Evolutionary conservation across 2,113 vertebrate species (phyloP).

Genomic region (mouse (Mus musculus)): DNA sequence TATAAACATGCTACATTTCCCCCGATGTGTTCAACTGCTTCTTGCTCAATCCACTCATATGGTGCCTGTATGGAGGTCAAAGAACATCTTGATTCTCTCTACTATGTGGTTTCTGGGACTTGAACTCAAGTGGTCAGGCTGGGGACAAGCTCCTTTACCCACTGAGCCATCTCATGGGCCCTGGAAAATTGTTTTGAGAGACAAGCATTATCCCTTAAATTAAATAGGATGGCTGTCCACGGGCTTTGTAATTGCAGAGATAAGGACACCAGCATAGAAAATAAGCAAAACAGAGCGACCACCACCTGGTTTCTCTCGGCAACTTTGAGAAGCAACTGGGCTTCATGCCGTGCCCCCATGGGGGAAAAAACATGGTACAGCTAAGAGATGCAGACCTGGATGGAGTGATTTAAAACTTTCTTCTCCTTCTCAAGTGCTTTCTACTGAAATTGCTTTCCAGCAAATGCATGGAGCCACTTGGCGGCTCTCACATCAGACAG

Average conservation of each 20-base stretch:
- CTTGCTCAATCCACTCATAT: not conserved
- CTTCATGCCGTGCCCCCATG: not conserved
- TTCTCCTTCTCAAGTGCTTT: slow-evolving; percentile 72
- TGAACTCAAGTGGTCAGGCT: no score
- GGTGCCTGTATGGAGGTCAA: not conserved
- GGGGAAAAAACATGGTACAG: not conserved
- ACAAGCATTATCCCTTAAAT: not conserved
- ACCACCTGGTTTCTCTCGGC: not conserved
- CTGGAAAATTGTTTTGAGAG: not conserved
- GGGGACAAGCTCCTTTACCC: not conserved
- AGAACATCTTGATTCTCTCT: not conserved
- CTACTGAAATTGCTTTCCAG: slow-evolving; percentile 76
- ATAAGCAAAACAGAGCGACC: not conserved
- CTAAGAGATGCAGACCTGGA: slow-evolving; percentile 37
- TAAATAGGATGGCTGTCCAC: not conserved
- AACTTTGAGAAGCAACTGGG: not conserved
- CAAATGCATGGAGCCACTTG: slow-evolving; percentile 72
- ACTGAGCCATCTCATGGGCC: not conserved
- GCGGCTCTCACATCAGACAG: slow-evolving; percentile 74
- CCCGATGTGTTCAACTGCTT: not conserved
- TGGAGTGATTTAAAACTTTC: slow-evolving; percentile 73
- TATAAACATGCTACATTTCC: slow-evolving; percentile 33
- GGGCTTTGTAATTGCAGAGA: not conserved
- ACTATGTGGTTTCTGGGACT: not conserved
- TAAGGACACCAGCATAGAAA: not conserved